A percentile compares a stretch with the other conserved stretches of the same genome.
These are phyloP conservation scores for Neoscelio sp. DNA, from an alignment of 2,888 invertebrate genomes.

Conservation along the genomic window DNA sequence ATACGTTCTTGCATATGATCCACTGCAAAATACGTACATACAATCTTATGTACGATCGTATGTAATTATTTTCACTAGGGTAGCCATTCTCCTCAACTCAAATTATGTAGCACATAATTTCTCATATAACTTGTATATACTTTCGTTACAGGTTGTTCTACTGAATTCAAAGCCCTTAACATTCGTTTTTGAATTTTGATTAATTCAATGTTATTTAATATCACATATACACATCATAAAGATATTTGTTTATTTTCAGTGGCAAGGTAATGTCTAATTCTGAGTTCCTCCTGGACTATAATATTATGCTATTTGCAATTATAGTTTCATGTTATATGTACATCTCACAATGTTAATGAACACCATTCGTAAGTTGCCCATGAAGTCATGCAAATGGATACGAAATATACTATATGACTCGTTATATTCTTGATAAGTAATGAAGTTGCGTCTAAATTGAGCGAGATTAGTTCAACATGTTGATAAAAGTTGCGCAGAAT, in stretches of 20 bases:
- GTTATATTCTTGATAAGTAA: conserved; percentile 29
- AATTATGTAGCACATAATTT: no score
- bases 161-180: no score
- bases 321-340: conserved; percentile 32
- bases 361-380: conserved; percentile 30
- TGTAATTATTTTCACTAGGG: no score
- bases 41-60: no score
- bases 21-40: no score
- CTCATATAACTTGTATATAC: no score
- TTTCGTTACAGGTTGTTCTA: no score
- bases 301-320: conserved; percentile 35
- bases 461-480: conserved; percentile 5
- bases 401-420: conserved; percentile 18
- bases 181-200: no score
- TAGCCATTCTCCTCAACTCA: no score
- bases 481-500: neutral
- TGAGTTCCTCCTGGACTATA: conserved; percentile 7
- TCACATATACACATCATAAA: neutral
- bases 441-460: conserved; percentile 20
- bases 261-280: conserved; percentile 14
- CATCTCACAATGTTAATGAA: conserved; percentile 40
- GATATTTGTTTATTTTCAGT: conserved; percentile 32
- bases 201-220: no score
- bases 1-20: no score
- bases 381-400: conserved; percentile 11